These are phyloP conservation scores for Scaptomyza cyrtandrae DNA, from an alignment of 2,888 invertebrate genomes.

Conservation along the genomic window DNA sequence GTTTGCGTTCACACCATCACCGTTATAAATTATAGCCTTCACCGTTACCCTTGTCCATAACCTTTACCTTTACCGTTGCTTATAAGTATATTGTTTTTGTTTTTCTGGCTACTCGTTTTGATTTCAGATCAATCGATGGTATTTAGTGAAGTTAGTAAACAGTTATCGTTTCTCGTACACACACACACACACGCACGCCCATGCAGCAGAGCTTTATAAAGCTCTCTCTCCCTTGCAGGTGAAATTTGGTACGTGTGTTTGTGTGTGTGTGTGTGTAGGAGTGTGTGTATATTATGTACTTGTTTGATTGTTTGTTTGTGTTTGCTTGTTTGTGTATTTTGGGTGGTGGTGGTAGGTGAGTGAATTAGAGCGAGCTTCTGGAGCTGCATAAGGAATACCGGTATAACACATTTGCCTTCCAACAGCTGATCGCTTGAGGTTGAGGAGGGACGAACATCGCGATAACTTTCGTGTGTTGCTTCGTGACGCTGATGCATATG, in stretches of 20 bases:
- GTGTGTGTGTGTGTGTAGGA: constrained; percentile 14
- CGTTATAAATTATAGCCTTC: constrained; percentile 29
- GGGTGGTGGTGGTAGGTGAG: constrained; percentile 50
- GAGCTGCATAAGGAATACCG: constrained; percentile 83
- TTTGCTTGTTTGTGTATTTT: constrained; percentile 27
- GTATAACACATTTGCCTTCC: constrained; percentile 82
- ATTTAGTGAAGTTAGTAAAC: constrained; percentile 73
- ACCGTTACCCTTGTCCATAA: constrained; percentile 31
- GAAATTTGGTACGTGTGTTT: not conserved
- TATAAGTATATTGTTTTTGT: not conserved
- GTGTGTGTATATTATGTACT: not conserved
- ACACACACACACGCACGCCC: constrained; percentile 23
- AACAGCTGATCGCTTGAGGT: constrained; percentile 55
- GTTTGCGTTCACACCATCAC: constrained; percentile 40
- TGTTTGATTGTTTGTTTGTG: constrained; percentile 16
- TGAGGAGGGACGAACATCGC: constrained; percentile 80
- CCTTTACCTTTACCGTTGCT: constrained; percentile 29
- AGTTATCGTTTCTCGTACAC: constrained; percentile 50
- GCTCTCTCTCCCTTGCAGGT: not conserved
- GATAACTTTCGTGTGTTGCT: constrained; percentile 83
- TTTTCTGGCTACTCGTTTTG: constrained; percentile 23
- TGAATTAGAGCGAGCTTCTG: constrained; percentile 47
- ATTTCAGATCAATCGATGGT: constrained; percentile 33
- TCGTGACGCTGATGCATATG: constrained; percentile 74
- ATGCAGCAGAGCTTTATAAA: not conserved